Evolutionary conservation across 2,888 invertebrate species (phyloP), one percentile per base, ranked within the genome.

Genomic region (Clunio marinus): DNA sequence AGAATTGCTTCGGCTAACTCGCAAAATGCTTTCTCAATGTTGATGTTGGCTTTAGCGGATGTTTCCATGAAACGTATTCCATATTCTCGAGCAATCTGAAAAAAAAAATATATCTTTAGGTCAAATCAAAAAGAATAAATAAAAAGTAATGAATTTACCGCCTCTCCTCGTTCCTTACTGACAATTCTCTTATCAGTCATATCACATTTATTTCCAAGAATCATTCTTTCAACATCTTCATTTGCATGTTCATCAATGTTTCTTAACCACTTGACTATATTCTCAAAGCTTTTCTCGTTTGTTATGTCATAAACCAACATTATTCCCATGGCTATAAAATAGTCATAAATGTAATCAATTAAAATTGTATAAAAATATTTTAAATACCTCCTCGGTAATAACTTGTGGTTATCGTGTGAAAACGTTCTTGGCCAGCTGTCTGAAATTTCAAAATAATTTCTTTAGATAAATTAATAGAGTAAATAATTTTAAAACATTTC

Each of bases 201-300:
- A 82, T 97, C 97, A 84, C 96, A 95, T 83, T 97, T 97, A 81
- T 97, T 97, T 72, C 96, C 97, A 75, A 97, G 83, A 75, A 97
- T 96, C 96, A 97, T 96, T 81, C 96, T 96, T 78, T 97, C 96
- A 67, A 97, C 96, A 82, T 97, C 96, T 81, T 96, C 96, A 81
- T 95, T 96, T 24, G 96, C 96, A 80, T 96, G 96, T 95, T 96
- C 96, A 79, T 96, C 96, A 81, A 97, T 97, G 81, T 96, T 96
- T 81, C 96, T 84, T 75, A 97, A 83, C 97, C 97, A 97, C 80
- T 97, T 97, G 63, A 96, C 95, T 76, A 97, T 97, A 80, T 97
- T 97, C 80, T 97, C 96, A 81, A 97, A 97, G 76, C 96, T 96
- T 81, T 96, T 96, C 76, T 92, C 91, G 80, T 94, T 95, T 70